Percentiles rank a stretch among this genome's conserved stretches.
phyloP scores from a whole-genome alignment of 2,113 vertebrate species.

The Crotalus viridis region DNA sequence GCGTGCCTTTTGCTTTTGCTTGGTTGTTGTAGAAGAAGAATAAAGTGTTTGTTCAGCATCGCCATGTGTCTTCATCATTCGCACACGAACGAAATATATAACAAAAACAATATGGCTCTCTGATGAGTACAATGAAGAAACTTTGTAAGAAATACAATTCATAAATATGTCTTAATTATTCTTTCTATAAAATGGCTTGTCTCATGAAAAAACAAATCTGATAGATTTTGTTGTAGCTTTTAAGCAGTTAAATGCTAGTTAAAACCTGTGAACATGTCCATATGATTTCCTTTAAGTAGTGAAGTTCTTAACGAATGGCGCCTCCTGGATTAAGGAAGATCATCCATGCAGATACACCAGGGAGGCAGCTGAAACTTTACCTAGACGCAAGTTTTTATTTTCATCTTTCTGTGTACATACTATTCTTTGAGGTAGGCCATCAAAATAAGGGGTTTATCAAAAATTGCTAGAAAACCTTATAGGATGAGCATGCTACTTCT shows the following conservation, averaged over 20 bases:
- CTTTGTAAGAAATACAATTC: conserved; percentile 15
- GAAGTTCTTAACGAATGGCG: conserved; percentile 73
- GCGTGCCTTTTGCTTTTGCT: too few relatives aligned
- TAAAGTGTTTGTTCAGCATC: too few relatives aligned
- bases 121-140: not conserved
- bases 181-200: conserved; percentile 3
- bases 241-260: conserved; percentile 70
- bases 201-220: conserved; percentile 63
- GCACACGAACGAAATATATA: too few relatives aligned
- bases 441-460: not conserved
- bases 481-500: not conserved
- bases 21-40: too few relatives aligned
- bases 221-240: conserved; percentile 60
- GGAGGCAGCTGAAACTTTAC: conserved; percentile 50
- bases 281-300: conserved; percentile 72
- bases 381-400: not conserved
- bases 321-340: conserved; percentile 79
- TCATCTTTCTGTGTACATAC: not conserved
- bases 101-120: not conserved
- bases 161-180: conserved; percentile 32
- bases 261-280: conserved; percentile 74
- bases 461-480: not conserved
- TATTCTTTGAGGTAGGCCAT: conserved; percentile 7
- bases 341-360: conserved; percentile 67
- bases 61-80: too few relatives aligned